Evolutionary conservation across 2,888 invertebrate genomes (phyloP).

Genomic region (Aleiodes testaceus): DNA sequence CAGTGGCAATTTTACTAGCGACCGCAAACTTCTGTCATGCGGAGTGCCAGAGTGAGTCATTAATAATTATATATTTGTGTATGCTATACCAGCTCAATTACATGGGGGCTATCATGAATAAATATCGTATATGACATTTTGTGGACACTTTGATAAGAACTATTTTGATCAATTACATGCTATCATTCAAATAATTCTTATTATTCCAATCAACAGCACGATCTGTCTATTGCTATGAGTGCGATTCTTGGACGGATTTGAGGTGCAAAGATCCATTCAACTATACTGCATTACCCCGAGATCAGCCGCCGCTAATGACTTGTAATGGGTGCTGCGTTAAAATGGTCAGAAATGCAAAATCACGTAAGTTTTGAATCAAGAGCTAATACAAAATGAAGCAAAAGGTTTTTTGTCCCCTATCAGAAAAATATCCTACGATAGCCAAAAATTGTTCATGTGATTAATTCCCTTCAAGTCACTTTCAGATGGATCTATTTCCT

Average conservation of each 20-base stretch:
- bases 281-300: conserved; percentile 89
- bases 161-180: neutral
- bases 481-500: too few relatives aligned
- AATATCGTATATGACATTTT: neutral
- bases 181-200: neutral
- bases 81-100: neutral
- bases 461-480: too few relatives aligned
- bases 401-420: too few relatives aligned
- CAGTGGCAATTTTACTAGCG: conserved; percentile 70
- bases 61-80: conserved; percentile 26
- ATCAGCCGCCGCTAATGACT: conserved; percentile 90
- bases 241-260: conserved; percentile 93
- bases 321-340: conserved; percentile 96
- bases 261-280: conserved; percentile 95
- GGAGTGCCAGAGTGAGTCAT: conserved; percentile 71
- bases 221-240: conserved; percentile 94
- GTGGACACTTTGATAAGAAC: neutral
- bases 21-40: conserved; percentile 68
- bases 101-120: neutral
- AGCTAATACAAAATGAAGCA: too few relatives aligned
- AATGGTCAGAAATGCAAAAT: conserved; percentile 93
- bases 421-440: too few relatives aligned
- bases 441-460: too few relatives aligned
- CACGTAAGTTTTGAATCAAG: conserved; percentile 79
- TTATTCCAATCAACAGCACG: conserved; percentile 77